Conservation (phyloP, 1,140 invertebrate genomes). For the Colletes gigas region DNA sequence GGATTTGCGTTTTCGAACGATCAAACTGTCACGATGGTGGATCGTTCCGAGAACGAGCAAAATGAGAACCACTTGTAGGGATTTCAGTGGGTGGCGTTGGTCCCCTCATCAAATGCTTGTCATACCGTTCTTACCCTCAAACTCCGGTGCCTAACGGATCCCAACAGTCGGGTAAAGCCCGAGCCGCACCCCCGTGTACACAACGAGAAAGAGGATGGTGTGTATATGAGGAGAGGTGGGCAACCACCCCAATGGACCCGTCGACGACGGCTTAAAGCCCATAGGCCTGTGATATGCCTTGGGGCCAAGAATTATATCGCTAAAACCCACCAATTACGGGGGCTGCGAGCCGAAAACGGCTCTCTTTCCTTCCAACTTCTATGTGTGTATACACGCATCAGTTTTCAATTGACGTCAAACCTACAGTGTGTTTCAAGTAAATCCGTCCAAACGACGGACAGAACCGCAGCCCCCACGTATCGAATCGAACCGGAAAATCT, state of each 20-base stretch:
- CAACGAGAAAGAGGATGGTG: slow-evolving; percentile 67
- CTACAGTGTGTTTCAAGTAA: neutral
- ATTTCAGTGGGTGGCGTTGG: slow-evolving; percentile 77
- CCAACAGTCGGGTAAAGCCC: slow-evolving; percentile 72
- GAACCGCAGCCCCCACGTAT: neutral
- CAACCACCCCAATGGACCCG: slow-evolving; percentile 66
- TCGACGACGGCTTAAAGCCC: slow-evolving; percentile 69
- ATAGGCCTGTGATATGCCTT: slow-evolving; percentile 72
- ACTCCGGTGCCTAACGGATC: slow-evolving; percentile 71
- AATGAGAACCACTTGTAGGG: slow-evolving; percentile 73
- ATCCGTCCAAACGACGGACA: neutral
- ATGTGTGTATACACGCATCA: too few species aligned
- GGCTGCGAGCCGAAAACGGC: slow-evolving; percentile 60
- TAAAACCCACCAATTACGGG: slow-evolving; percentile 77
- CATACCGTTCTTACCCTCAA: slow-evolving; percentile 79
- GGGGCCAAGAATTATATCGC: slow-evolving; percentile 75
- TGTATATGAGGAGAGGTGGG: slow-evolving; percentile 49
- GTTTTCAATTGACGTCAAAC: neutral
- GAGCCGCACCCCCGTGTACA: slow-evolving; percentile 70
- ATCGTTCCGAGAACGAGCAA: slow-evolving; percentile 2
- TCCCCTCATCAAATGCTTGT: slow-evolving; percentile 79
- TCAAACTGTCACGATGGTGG: neutral
- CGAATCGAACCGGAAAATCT: too few species aligned
- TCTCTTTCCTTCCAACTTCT: slow-evolving; percentile 48
- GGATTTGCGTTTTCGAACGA: neutral